These are phyloP conservation scores for Xestia xanthographa DNA, from an alignment of 2,888 invertebrate genomes.

Conservation along the genomic window DNA sequence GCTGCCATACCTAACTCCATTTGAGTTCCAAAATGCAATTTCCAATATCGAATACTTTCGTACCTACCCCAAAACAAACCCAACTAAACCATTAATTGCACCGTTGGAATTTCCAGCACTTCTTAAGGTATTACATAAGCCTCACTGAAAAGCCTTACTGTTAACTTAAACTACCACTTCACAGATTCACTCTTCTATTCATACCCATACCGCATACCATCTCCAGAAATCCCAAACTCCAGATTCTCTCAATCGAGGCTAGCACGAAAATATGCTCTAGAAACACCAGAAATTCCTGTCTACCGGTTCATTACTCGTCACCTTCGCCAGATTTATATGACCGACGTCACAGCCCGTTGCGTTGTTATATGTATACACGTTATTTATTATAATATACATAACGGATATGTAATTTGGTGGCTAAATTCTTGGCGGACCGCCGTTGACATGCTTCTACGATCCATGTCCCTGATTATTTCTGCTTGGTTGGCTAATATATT, in stretches of 20 bases:
- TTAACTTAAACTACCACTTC: background rate
- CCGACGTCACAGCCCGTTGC: slow-evolving; percentile 52
- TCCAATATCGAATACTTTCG: too few species aligned
- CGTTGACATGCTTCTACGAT: slow-evolving; percentile 74
- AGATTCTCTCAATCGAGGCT: background rate
- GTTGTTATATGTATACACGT: slow-evolving; percentile 50
- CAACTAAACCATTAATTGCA: too few species aligned
- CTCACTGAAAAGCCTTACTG: background rate
- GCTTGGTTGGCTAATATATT: slow-evolving; percentile 68
- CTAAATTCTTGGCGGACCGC: slow-evolving; percentile 81
- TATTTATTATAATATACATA: slow-evolving; percentile 62
- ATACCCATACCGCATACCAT: background rate
- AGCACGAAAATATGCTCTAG: background rate
- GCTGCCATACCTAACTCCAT: too few species aligned
- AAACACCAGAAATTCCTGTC: slow-evolving; percentile 28
- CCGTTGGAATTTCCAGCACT: background rate
- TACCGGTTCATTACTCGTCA: slow-evolving; percentile 45
- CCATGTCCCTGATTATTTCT: slow-evolving; percentile 78
- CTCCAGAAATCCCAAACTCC: background rate
- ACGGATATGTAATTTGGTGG: slow-evolving; percentile 82
- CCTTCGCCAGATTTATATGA: slow-evolving; percentile 53
- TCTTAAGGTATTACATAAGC: background rate
- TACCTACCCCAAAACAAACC: too few species aligned
- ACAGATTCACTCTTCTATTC: background rate
- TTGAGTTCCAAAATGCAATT: too few species aligned